Percentiles rank a stretch among this genome's conserved stretches.
phyloP scores from a whole-genome alignment of 2,113 vertebrate species.

The Cyanoliseus patagonus region DNA sequence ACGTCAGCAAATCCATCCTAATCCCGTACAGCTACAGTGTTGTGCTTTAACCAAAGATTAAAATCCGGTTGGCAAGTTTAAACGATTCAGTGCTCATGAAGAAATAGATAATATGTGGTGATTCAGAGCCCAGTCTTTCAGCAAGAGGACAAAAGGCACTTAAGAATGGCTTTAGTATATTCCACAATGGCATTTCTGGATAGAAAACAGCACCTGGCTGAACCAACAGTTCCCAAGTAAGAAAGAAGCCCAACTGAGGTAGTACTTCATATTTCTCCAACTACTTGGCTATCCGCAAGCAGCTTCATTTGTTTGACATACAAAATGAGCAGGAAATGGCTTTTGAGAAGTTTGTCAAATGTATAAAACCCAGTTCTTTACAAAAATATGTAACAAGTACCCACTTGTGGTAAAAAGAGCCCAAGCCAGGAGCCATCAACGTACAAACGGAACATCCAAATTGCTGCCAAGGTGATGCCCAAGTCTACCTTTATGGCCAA shows the following conservation, averaged over 20 bases:
- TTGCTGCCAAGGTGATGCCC: background rate
- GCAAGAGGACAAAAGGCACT: constrained; percentile 69
- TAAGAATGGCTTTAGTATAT: constrained; percentile 60
- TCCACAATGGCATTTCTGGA: constrained; percentile 27
- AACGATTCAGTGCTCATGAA: constrained; percentile 58
- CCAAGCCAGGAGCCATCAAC: background rate
- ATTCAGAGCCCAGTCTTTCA: constrained; percentile 52
- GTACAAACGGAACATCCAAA: background rate
- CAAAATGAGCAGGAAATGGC: background rate
- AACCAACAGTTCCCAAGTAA: background rate
- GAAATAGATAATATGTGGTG: background rate
- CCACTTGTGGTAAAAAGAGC: background rate
- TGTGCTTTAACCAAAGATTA: background rate
- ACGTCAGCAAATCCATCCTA: background rate
- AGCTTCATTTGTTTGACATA: background rate
- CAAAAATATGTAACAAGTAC: background rate
- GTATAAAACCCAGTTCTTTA: background rate
- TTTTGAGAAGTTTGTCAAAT: background rate
- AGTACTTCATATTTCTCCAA: constrained; percentile 50
- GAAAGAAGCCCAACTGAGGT: constrained; percentile 48
- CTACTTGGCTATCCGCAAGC: background rate
- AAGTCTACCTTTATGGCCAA: background rate
- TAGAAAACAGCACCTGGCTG: background rate
- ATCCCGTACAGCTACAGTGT: background rate
- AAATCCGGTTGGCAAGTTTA: background rate